Evolutionary conservation across 1,140 invertebrate species (phyloP), one percentile per base, ranked within the genome.

Genomic region (Lycorma delicatula): DNA sequence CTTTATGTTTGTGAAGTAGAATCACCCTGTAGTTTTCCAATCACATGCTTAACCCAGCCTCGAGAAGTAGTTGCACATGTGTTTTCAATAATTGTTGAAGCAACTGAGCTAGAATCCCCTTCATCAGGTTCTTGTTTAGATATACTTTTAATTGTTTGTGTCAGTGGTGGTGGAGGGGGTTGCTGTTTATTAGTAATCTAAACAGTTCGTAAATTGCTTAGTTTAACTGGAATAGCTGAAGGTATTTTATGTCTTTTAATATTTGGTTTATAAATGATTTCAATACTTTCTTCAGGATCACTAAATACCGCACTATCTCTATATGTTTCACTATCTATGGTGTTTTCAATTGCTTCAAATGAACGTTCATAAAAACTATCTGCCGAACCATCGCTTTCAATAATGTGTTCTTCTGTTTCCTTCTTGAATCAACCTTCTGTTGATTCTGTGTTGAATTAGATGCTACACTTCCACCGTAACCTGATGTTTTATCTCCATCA

Each of bases 261-360:
- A 20, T 16, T 22, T 20, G 23, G 4, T 22, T 44, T 44, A 2
- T 20, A 16, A 31, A 36, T 29, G 11, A 50, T 54, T 20, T 62
- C 60, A 12, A 67, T 48, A 0, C 64, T 53, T 56, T 84, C 78
- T 34, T 84, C 83, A 18, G 74, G 77, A 62, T 91, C 88, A 51
- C 87, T 90, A 64, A 90, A 91, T 67, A 90, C 86, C 63, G 88
- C 88, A 64, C 86, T 89, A 68, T 91, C 88, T 64, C 88, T 77
- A 66, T 88, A 88, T 1, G 81, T 77, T 58, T 86, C 85, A 54
- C 83, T 81, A 5, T 74, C 72, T 63, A 70, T 73, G 68, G 31
- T 68, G 56, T 63, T 67, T 67, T 88, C 85, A 20, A 88, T 86
- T 6, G 80, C 83, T 66, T 87, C 85, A 68, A 89, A 88, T 0